Conservation (phyloP, 1,140 invertebrate genomes). For the Neodiprion virginianus region DNA sequence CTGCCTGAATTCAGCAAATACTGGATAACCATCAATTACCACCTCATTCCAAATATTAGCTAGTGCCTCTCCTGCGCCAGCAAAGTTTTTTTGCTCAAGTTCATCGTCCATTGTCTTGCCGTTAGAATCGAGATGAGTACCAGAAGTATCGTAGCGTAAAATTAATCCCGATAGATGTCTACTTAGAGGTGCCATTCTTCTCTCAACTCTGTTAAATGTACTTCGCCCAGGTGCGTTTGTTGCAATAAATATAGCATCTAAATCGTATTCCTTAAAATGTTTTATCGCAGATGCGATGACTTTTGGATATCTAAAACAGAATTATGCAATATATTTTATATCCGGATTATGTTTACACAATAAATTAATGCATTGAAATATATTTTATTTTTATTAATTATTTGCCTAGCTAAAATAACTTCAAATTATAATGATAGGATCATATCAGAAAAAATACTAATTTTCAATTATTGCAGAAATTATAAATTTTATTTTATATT, state of each 20-base stretch:
- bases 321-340: too few species aligned
- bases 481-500: too few species aligned
- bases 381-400: too few species aligned
- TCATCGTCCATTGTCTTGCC: slow-evolving; percentile 45
- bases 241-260: slow-evolving; percentile 53
- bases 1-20: slow-evolving; percentile 37
- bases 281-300: slow-evolving; percentile 29
- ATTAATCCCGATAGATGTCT: slow-evolving; percentile 47
- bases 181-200: slow-evolving; percentile 51
- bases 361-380: too few species aligned
- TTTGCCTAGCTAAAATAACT: too few species aligned
- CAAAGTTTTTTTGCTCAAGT: slow-evolving; percentile 46
- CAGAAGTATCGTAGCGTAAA: slow-evolving; percentile 48
- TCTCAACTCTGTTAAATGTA: slow-evolving; percentile 43
- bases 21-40: slow-evolving; percentile 40
- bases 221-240: slow-evolving; percentile 52
- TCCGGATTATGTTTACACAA: too few species aligned
- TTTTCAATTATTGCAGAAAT: too few species aligned
- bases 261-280: slow-evolving; percentile 38
- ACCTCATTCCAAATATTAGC: slow-evolving; percentile 41
- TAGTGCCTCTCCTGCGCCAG: slow-evolving; percentile 39
- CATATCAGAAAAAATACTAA: too few species aligned
- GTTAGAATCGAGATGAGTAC: slow-evolving; percentile 46
- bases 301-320: neutral
- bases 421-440: too few species aligned